phyloP scores from a whole-genome alignment of 2,113 vertebrate species.

The Dipodomys spectabilis region DNA sequence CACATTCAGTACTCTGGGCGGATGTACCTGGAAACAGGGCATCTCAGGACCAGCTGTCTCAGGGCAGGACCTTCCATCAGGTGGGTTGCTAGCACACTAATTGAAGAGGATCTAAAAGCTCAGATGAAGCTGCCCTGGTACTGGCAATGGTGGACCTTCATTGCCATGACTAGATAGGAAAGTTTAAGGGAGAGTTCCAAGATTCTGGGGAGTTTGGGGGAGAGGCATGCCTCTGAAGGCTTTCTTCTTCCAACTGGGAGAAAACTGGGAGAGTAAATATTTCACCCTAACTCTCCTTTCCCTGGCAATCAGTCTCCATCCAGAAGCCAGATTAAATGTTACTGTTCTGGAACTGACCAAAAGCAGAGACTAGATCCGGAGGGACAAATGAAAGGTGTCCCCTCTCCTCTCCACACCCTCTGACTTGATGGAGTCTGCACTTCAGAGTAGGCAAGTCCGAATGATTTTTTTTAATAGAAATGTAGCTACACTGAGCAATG shows the following conservation, averaged over 20 bases:
- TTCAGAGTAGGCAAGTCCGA: background rate
- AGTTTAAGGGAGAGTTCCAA: background rate
- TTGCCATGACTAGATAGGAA: background rate
- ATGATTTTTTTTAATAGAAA: background rate
- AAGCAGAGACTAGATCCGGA: background rate
- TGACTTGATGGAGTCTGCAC: background rate
- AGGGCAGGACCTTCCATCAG: background rate
- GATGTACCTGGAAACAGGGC: background rate
- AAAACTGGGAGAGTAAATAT: rapidly evolving
- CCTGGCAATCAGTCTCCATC: background rate
- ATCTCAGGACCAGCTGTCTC: background rate
- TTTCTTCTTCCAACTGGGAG: background rate
- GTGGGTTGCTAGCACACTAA: background rate
- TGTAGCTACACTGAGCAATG: background rate
- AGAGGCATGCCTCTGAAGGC: rapidly evolving
- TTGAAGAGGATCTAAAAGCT: background rate
- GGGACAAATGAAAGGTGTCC: background rate
- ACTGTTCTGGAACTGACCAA: background rate
- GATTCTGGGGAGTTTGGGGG: too few species aligned
- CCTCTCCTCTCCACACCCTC: background rate
- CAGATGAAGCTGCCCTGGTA: background rate
- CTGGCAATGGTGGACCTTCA: background rate
- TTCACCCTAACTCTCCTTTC: background rate
- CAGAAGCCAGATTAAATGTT: background rate
- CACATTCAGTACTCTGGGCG: background rate